A percentile compares a stretch with the other conserved stretches of the same genome.
Conservation (phyloP, 2,113 vertebrate genomes). For the Anas platyrhynchos region DNA sequence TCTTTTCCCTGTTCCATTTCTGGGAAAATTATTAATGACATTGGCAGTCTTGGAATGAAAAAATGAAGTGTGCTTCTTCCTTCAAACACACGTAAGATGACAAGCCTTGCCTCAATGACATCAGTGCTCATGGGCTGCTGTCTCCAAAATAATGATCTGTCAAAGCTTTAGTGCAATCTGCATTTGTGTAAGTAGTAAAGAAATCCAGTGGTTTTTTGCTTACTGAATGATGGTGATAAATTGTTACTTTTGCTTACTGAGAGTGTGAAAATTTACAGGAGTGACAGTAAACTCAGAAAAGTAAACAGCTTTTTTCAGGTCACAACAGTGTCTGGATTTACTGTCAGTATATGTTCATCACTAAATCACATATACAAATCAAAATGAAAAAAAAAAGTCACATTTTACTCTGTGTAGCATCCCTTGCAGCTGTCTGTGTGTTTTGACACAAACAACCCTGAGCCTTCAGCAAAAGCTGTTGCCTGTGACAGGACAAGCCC, state of each 20-base stretch:
- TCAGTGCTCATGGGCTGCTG: not conserved
- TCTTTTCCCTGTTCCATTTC: not conserved
- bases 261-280: slow-evolving; percentile 18
- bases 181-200: not conserved
- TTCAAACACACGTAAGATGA: not conserved
- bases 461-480: not conserved
- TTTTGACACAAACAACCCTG: not conserved
- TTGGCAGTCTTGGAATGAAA: not conserved
- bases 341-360: not conserved
- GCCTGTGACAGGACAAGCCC: not conserved
- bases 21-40: not conserved
- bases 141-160: slow-evolving; percentile 24
- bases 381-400: not conserved
- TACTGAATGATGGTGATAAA: not conserved
- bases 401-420: not conserved
- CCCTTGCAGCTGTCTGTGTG: not conserved
- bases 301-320: not conserved
- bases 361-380: not conserved
- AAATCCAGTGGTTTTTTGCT: not conserved
- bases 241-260: not conserved
- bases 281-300: not conserved
- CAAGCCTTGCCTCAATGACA: not conserved
- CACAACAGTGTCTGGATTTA: not conserved
- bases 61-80: not conserved
- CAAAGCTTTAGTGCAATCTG: not conserved